Base-by-base conservation (phyloP, 2,888 invertebrate genomes). In the Mayetiola destructor region DNA sequence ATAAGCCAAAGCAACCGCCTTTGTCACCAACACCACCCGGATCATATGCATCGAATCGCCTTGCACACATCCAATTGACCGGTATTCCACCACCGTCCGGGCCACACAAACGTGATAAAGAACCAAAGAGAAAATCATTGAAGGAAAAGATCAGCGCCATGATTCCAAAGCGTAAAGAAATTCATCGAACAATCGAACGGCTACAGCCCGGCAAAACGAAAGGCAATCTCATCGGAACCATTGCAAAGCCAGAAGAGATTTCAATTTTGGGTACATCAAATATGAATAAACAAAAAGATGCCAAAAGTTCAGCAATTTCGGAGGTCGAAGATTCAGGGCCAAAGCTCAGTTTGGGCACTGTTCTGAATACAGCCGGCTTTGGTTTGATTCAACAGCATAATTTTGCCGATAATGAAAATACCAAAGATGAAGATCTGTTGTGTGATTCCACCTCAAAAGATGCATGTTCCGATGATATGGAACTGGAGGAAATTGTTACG, bases 161-260 rank as follows among this genome's bases (percentile, higher is more conserved):
- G 63, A 48, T 48, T 48, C 76, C 64, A 64, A 79, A 77, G 65
- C 73, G 82, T 61, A 68, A 75, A 60, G 88, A 88, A 71, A 76
- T 86, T 59, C 85, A 88, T 68, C 77, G 88, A 61, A 88, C 88
- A 1, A 89, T 89, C 62, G 88, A 89, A 62, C 77, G 89, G 58
- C 71, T 89, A 56, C 89, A 89, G 65, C 88, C 88, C 0, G 89
- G 89, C 0, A 89, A 90, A 71, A 84, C 88, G 65, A 90, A 90
- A 75, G 89, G 89, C 1, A 90, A 89, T 72, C 74, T 90, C 20
- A 74, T 89, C 27, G 80, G 85, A 37, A 88, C 84, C 66, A 75
- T 81, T 23, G 76, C 77, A 60, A 79, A 79, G 66, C 64, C 73
- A 16, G 83, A 84, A 63, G 83, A 83, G 65, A 64, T 74, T 1